phyloP scores from a whole-genome alignment of 1,140 invertebrate species.

The Drosophila carrolli region DNA sequence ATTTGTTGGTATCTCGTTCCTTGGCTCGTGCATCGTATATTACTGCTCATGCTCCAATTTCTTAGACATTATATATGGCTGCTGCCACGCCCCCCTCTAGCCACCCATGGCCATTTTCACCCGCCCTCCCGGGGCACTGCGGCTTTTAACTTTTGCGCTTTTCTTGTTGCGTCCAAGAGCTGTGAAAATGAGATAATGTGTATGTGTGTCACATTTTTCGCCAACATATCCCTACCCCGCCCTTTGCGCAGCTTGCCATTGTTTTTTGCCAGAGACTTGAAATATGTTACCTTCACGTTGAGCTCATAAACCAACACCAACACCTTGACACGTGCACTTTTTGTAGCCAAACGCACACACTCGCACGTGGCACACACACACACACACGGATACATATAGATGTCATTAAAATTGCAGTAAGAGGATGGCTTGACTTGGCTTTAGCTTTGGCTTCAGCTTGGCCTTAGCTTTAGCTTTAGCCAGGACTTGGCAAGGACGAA shows the following conservation, averaged over 20 bases:
- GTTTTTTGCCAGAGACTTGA: conserved; percentile 75
- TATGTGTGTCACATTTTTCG: conserved; percentile 78
- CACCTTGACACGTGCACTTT: conserved; percentile 80
- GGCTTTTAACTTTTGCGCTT: conserved; percentile 79
- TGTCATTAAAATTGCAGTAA: conserved; percentile 82
- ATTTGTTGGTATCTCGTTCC: conserved; percentile 61
- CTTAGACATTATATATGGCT: conserved; percentile 56
- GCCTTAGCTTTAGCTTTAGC: conserved; percentile 39
- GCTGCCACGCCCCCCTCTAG: conserved; percentile 38
- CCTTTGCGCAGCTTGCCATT: conserved; percentile 52
- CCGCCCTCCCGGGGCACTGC: conserved; percentile 25
- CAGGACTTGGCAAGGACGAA: conserved; percentile 69
- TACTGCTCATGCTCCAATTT: conserved; percentile 36
- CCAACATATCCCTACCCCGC: background rate
- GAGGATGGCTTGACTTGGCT: conserved; percentile 70
- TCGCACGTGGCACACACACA: background rate
- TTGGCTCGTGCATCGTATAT: conserved; percentile 44
- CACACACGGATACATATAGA: conserved; percentile 46
- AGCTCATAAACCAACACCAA: conserved; percentile 83
- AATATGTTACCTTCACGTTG: conserved; percentile 82
- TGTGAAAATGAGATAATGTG: conserved; percentile 82
- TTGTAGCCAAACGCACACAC: conserved; percentile 62
- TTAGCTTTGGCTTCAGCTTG: conserved; percentile 46
- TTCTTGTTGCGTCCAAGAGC: conserved; percentile 68
- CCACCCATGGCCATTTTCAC: background rate